Evolutionary conservation across 1,140 invertebrate species (phyloP).

Genomic region (Caenorhabditis latens): DNA sequence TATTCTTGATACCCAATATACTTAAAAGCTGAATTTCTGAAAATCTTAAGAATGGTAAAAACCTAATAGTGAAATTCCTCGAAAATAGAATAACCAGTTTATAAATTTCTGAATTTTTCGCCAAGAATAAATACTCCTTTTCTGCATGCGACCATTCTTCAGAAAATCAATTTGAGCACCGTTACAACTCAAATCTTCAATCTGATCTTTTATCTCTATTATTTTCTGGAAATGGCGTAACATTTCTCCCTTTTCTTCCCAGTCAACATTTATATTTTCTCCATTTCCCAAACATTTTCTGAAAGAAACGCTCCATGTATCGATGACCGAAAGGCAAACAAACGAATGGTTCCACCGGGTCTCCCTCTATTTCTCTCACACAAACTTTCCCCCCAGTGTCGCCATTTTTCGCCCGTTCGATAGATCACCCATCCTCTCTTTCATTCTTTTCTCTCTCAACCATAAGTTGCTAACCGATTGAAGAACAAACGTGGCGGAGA

Average conservation of each 20-base stretch:
- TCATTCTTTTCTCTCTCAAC: not conserved
- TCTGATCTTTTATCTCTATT: not conserved
- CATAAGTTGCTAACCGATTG: conserved; percentile 43
- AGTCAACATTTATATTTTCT: not conserved
- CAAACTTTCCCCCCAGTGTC: not conserved
- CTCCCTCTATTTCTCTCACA: conserved; percentile 23
- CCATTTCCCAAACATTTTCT: conserved; percentile 43
- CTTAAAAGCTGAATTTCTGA: too few relatives aligned
- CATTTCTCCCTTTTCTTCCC: not conserved
- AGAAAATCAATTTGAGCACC: too few relatives aligned
- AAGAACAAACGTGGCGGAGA: conserved; percentile 48
- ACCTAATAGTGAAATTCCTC: too few relatives aligned
- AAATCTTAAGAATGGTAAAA: too few relatives aligned
- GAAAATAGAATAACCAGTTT: too few relatives aligned
- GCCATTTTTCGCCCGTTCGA: conserved; percentile 48
- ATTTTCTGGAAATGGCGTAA: not conserved
- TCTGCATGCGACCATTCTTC: too few relatives aligned
- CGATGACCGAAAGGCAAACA: conserved; percentile 52
- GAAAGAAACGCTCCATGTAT: conserved; percentile 50
- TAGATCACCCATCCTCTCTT: conserved; percentile 3
- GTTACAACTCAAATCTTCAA: too few relatives aligned
- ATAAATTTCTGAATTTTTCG: too few relatives aligned
- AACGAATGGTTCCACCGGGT: conserved; percentile 50
- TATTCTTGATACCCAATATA: too few relatives aligned
- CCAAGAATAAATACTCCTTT: too few relatives aligned